A percentile compares a stretch with the other conserved stretches of the same genome.
These are phyloP conservation scores for Acropora tenuis DNA, from an alignment of 64 coral and sea anemone species.

Conservation along the genomic window DNA sequence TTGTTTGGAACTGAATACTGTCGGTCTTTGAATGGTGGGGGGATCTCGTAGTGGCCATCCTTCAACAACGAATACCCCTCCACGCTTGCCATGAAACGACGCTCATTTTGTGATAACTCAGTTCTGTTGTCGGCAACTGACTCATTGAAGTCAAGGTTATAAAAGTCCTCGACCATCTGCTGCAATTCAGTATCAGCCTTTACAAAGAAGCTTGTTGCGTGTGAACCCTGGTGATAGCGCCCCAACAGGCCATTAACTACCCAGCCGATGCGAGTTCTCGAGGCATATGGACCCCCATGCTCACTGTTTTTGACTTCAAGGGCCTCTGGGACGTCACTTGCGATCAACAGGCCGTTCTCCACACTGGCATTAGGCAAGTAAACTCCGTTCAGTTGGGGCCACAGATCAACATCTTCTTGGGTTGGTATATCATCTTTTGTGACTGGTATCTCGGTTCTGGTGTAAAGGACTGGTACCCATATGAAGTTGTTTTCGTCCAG, in stretches of 20 bases:
- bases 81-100: not conserved
- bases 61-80: not conserved
- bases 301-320: too few species aligned
- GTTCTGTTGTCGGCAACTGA: slow-evolving; percentile 14
- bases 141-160: slow-evolving; percentile 36
- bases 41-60: slow-evolving; percentile 2
- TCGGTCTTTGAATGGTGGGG: not conserved
- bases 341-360: too few species aligned
- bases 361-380: too few species aligned
- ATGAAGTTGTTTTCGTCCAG: too few species aligned
- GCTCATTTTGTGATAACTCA: not conserved
- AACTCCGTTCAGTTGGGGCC: not conserved
- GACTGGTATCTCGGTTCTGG: too few species aligned
- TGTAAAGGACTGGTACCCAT: too few species aligned
- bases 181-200: not conserved
- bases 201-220: slow-evolving; percentile 10
- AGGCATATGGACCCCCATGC: too few species aligned
- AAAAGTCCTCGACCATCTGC: slow-evolving; percentile 1
- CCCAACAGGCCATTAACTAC: too few species aligned
- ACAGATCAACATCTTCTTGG: too few species aligned
- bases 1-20: not conserved
- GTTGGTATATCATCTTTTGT: too few species aligned
- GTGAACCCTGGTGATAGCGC: not conserved
- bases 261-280: too few species aligned
- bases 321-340: too few species aligned